Conservation (phyloP, 2,797 vertebrate species). For the Mus caroli region DNA sequence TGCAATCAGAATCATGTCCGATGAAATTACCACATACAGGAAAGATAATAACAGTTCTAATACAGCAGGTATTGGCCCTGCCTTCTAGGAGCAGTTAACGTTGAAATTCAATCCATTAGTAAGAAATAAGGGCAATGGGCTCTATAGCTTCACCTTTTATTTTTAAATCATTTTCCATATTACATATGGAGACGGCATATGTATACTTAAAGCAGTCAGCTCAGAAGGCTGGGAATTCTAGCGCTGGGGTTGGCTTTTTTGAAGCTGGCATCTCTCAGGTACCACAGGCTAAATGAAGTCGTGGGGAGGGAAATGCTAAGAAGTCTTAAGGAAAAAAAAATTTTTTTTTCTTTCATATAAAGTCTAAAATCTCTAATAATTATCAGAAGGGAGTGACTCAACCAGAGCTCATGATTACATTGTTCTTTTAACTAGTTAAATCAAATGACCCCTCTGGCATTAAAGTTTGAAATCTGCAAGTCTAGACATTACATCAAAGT, state of each 20-base stretch:
- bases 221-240: constrained; percentile 42
- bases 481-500: constrained; percentile 91
- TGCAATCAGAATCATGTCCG: constrained; percentile 37
- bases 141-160: constrained; percentile 31
- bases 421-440: constrained; percentile 85
- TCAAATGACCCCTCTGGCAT: constrained; percentile 85
- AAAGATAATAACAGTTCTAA: constrained; percentile 41
- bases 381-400: constrained; percentile 57
- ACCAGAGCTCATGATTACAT: constrained; percentile 70
- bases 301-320: background rate
- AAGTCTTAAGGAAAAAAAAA: background rate
- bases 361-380: constrained; percentile 59
- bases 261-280: constrained; percentile 57
- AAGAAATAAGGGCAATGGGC: constrained; percentile 27
- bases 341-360: background rate
- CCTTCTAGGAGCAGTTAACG: constrained; percentile 55
- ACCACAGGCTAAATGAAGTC: constrained; percentile 41
- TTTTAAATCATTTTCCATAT: constrained; percentile 36
- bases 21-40: constrained; percentile 45
- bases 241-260: constrained; percentile 19
- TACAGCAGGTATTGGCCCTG: constrained; percentile 26
- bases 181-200: background rate
- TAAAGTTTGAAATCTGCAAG: constrained; percentile 86
- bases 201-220: constrained; percentile 1
- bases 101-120: constrained; percentile 37